Conservation (phyloP, 1,140 invertebrate species). For the Rhysida immarginata region DNA sequence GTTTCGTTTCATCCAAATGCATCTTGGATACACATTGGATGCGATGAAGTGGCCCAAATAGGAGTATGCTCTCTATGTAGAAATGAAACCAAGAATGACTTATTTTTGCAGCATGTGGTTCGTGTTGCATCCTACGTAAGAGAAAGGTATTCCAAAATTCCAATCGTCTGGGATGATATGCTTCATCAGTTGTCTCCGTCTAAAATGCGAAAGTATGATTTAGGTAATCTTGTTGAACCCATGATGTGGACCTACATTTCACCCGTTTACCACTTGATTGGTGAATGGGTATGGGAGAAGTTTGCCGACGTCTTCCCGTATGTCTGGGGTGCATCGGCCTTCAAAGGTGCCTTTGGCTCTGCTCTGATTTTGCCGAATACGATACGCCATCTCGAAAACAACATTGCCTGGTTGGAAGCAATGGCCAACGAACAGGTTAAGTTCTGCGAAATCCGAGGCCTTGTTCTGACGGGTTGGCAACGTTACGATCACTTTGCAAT, state of each 20-base stretch:
- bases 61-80: conserved; percentile 59
- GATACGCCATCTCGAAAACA: conserved; percentile 49
- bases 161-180: conserved; percentile 93
- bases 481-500: conserved; percentile 84
- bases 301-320: conserved; percentile 64
- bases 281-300: conserved; percentile 50
- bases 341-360: conserved; percentile 66
- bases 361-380: conserved; percentile 46
- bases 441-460: conserved; percentile 42
- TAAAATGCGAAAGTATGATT: conserved; percentile 39
- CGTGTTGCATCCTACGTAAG: conserved; percentile 30
- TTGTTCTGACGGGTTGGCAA: conserved; percentile 53
- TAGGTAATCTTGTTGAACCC: conserved; percentile 57
- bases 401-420: conserved; percentile 51
- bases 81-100: conserved; percentile 27
- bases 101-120: conserved; percentile 55
- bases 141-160: conserved; percentile 28
- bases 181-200: conserved; percentile 44
- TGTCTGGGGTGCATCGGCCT: conserved; percentile 79
- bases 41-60: conserved; percentile 51
- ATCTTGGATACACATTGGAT: conserved; percentile 42
- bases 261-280: conserved; percentile 41
- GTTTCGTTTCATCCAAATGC: conserved; percentile 35
- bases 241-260: conserved; percentile 50
- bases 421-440: conserved; percentile 33